Percentiles rank a stretch among this genome's conserved stretches.
Conservation (phyloP, 2,113 vertebrate genomes). For the Sylvietta virens region DNA sequence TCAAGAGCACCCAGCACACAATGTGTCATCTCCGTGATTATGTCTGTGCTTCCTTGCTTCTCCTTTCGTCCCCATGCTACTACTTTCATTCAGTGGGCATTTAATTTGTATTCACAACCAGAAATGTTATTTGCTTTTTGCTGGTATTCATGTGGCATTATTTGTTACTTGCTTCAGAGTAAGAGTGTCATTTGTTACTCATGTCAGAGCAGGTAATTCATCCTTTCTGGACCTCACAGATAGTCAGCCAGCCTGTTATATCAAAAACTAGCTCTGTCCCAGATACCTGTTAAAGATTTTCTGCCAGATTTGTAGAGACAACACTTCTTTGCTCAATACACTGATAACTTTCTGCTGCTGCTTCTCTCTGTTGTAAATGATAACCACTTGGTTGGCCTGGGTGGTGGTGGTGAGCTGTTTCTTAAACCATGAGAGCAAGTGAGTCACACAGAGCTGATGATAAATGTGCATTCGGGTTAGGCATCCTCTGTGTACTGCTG, state of each 20-base stretch:
- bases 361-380: neutral
- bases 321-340: neutral
- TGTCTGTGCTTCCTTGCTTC: neutral
- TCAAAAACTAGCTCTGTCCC: neutral
- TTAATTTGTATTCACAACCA: neutral
- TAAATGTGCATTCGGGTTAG: neutral
- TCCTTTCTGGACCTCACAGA: neutral
- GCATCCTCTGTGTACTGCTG: neutral
- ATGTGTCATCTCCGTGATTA: neutral
- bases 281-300: neutral
- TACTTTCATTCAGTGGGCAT: neutral
- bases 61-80: accelerated
- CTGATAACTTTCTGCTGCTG: neutral
- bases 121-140: neutral
- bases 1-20: neutral
- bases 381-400: neutral
- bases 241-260: neutral
- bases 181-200: neutral
- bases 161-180: neutral
- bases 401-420: neutral
- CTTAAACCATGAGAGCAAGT: neutral
- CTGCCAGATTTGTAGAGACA: neutral
- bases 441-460: neutral
- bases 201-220: neutral
- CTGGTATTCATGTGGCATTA: neutral